A percentile compares a stretch with the other conserved stretches of the same genome.
These are phyloP conservation scores for Drosophila pseudoananassae DNA, from an alignment of 1,140 invertebrate genomes.

Conservation along the genomic window DNA sequence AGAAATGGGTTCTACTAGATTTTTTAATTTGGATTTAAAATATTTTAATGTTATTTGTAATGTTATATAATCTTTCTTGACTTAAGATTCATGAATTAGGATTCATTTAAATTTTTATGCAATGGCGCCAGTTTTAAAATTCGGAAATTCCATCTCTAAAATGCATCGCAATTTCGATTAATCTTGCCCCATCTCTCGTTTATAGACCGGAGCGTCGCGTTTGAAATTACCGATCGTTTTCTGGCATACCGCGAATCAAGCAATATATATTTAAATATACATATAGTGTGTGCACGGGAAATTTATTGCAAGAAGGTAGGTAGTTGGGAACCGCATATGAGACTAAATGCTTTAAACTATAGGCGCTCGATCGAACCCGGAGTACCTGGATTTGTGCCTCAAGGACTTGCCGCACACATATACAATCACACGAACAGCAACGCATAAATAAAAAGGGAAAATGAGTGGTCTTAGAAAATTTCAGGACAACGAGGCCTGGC, in stretches of 20 bases:
- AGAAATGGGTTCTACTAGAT: no score
- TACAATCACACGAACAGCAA: slow-evolving; percentile 5
- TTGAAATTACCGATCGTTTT: slow-evolving; percentile 33
- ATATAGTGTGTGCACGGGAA: not conserved
- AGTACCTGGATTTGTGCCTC: slow-evolving; percentile 1
- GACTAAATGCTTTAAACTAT: slow-evolving; percentile 5
- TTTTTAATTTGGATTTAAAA: not conserved
- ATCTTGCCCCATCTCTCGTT: not conserved
- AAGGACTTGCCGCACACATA: slow-evolving; percentile 18
- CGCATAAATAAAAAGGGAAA: slow-evolving; percentile 14
- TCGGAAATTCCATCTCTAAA: not conserved
- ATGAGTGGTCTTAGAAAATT: slow-evolving; percentile 78
- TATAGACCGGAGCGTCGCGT: not conserved
- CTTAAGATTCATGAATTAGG: not conserved
- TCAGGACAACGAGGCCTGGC: slow-evolving; percentile 72
- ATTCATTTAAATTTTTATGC: not conserved
- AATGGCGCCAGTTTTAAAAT: not conserved
- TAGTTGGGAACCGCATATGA: not conserved
- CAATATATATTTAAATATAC: not conserved
- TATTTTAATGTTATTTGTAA: not conserved
- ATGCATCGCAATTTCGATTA: not conserved
- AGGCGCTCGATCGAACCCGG: slow-evolving; percentile 2
- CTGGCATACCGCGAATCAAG: not conserved
- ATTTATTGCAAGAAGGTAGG: slow-evolving; percentile 18
- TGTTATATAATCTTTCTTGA: not conserved